Conservation (phyloP, 2,888 invertebrate genomes). For the Slavum lentiscoides region DNA sequence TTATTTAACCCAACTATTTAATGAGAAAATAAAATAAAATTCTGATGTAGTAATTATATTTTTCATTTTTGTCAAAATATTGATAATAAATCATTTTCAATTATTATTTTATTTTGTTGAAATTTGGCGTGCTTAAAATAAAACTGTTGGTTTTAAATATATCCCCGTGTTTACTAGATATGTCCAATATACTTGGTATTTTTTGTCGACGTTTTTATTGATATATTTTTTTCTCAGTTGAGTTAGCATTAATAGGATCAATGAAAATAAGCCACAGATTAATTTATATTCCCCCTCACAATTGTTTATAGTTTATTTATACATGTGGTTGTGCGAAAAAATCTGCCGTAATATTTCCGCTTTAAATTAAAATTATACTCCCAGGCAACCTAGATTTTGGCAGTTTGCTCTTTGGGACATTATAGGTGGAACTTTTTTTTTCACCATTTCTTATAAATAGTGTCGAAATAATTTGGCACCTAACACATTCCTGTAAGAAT, state of each 20-base stretch:
- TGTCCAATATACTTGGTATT: neutral
- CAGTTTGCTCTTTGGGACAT: slow-evolving; percentile 31
- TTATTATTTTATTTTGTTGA: neutral
- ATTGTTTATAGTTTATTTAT: slow-evolving; percentile 47
- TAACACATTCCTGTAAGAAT: slow-evolving; percentile 6
- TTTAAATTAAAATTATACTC: slow-evolving; percentile 49
- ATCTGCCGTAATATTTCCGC: slow-evolving; percentile 29
- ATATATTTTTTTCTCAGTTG: slow-evolving; percentile 16
- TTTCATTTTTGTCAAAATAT: too few species aligned
- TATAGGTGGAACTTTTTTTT: slow-evolving; percentile 35
- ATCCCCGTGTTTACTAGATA: neutral
- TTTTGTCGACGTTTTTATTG: neutral
- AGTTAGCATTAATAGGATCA: slow-evolving; percentile 27
- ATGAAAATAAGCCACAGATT: slow-evolving; percentile 38
- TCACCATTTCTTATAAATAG: slow-evolving; percentile 37
- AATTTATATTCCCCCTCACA: slow-evolving; percentile 46
- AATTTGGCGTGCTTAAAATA: neutral
- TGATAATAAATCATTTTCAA: neutral
- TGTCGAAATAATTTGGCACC: slow-evolving; percentile 42
- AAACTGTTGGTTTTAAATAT: neutral
- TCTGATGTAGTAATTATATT: too few species aligned
- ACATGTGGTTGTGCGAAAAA: slow-evolving; percentile 33
- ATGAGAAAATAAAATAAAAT: too few species aligned
- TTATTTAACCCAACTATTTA: too few species aligned
- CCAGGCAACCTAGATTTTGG: slow-evolving; percentile 42